phyloP scores from a whole-genome alignment of 2,888 invertebrate genomes.

The Siphlonurus alternatus region DNA sequence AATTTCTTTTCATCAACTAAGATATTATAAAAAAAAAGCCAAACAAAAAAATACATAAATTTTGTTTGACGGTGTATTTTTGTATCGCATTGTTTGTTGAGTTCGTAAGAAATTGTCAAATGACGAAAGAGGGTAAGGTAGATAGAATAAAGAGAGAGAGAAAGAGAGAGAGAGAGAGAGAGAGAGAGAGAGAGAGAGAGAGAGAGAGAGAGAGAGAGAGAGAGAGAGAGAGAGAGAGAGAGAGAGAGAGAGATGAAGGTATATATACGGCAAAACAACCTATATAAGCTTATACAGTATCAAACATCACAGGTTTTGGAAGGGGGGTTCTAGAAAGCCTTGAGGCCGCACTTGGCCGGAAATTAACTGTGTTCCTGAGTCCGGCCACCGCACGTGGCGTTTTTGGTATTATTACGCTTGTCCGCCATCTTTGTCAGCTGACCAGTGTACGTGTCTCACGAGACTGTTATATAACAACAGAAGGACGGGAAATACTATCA shows the following conservation, averaged over 20 bases:
- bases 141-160: background rate
- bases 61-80: too few species aligned
- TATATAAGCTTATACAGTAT: background rate
- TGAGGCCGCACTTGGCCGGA: background rate
- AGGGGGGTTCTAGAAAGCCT: background rate
- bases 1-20: too few species aligned
- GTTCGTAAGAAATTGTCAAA: background rate
- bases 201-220: background rate
- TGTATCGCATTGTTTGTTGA: background rate
- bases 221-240: background rate
- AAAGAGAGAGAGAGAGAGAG: background rate
- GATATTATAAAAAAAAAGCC: too few species aligned
- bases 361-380: background rate
- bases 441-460: background rate
- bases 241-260: background rate
- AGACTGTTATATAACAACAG: too few species aligned
- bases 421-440: background rate
- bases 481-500: too few species aligned
- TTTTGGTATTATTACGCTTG: background rate
- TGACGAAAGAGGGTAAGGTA: background rate
- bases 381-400: background rate
- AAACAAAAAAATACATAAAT: too few species aligned
- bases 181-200: background rate
- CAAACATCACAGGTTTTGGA: background rate
- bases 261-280: background rate